Evolutionary conservation across 2,888 invertebrate species (phyloP).

Genomic region (Emmelina monodactyla): DNA sequence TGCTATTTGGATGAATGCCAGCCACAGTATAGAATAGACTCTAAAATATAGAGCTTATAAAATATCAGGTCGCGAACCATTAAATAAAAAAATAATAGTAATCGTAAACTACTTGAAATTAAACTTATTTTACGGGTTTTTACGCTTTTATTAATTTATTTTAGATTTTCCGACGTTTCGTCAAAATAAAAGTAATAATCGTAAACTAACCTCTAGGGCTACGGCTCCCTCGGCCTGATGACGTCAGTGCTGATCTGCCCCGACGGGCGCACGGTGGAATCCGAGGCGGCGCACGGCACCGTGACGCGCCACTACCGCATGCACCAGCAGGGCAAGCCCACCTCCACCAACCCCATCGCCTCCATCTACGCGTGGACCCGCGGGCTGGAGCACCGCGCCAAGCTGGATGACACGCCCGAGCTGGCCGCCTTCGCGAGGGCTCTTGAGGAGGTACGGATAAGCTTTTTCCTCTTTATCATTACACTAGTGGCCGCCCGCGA

Average conservation of each 20-base stretch:
- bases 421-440: constrained; percentile 73
- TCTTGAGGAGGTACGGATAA: constrained; percentile 74
- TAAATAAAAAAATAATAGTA: too few species aligned
- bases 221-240: constrained; percentile 89
- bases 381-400: constrained; percentile 83
- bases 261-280: constrained; percentile 83
- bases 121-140: too few species aligned
- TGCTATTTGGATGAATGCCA: too few species aligned
- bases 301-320: constrained; percentile 88
- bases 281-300: constrained; percentile 93
- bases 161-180: too few species aligned
- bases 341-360: constrained; percentile 91
- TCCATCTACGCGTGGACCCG: constrained; percentile 93
- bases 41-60: too few species aligned
- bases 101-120: too few species aligned
- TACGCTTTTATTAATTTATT: too few species aligned
- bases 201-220: constrained; percentile 67
- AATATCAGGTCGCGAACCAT: too few species aligned
- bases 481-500: too few species aligned
- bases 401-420: constrained; percentile 79
- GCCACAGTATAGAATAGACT: too few species aligned
- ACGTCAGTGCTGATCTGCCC: constrained; percentile 90
- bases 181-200: too few species aligned
- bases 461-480: too few species aligned
- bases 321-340: constrained; percentile 86